Percentiles rank a stretch among this genome's conserved stretches.
Evolutionary conservation across 2,888 invertebrate genomes (phyloP).

Genomic region (Lissonota sp.): DNA sequence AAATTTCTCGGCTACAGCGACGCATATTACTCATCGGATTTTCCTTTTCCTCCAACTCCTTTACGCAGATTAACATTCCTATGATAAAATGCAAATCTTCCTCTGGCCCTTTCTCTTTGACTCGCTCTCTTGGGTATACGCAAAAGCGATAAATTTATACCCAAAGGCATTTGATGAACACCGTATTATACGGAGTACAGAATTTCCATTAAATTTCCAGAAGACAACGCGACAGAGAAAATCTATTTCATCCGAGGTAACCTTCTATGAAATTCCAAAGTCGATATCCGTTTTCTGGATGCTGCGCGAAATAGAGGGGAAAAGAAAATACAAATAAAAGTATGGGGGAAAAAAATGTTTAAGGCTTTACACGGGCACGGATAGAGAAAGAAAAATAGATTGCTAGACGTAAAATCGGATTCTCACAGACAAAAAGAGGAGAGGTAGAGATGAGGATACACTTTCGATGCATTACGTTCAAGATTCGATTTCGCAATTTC

Average conservation of each 20-base stretch:
- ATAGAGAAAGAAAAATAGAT: slow-evolving; percentile 18
- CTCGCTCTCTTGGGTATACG: not conserved
- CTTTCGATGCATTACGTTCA: slow-evolving; percentile 60
- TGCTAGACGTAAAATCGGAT: slow-evolving; percentile 23
- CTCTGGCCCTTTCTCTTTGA: not conserved
- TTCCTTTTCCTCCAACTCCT: too few species aligned
- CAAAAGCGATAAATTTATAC: slow-evolving; percentile 31
- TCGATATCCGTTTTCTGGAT: slow-evolving; percentile 12
- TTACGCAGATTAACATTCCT: too few species aligned
- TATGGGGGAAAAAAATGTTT: slow-evolving; percentile 6
- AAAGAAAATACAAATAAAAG: slow-evolving; percentile 27
- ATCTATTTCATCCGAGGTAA: slow-evolving; percentile 3
- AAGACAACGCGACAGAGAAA: slow-evolving; percentile 16
- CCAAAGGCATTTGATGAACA: not conserved
- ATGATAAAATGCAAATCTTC: not conserved
- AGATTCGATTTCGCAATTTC: slow-evolving; percentile 60
- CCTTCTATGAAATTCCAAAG: slow-evolving; percentile 48
- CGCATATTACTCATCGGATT: slow-evolving; percentile 20
- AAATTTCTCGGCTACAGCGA: slow-evolving; percentile 26
- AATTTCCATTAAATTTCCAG: slow-evolving; percentile 30
- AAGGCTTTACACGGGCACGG: slow-evolving; percentile 40
- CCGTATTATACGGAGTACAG: slow-evolving; percentile 6
- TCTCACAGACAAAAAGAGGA: slow-evolving; percentile 1
- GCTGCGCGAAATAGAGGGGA: slow-evolving; percentile 9
- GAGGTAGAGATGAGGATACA: slow-evolving; percentile 33